These are phyloP conservation scores for Gallinago media DNA, from an alignment of 2,113 vertebrate genomes.

Conservation along the genomic window DNA sequence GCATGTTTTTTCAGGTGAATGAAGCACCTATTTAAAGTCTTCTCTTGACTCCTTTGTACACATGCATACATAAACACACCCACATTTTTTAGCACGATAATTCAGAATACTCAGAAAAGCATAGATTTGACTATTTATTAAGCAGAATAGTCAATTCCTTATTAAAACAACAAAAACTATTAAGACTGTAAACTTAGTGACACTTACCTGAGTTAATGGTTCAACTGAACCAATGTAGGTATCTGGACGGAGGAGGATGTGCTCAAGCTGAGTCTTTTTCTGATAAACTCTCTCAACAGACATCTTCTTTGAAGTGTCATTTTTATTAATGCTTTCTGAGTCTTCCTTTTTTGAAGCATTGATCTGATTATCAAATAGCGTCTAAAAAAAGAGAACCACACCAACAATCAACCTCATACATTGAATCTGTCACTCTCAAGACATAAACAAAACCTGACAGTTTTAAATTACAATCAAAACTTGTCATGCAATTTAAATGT, in stretches of 20 bases:
- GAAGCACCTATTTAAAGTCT: background rate
- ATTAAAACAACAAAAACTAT: background rate
- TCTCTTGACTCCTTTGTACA: background rate
- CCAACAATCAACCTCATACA: background rate
- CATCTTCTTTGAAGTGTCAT: conserved; percentile 90
- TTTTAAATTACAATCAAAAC: background rate
- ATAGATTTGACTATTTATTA: background rate
- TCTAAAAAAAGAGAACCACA: conserved; percentile 73
- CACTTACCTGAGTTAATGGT: conserved; percentile 91
- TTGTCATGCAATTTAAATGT: background rate
- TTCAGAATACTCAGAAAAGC: background rate
- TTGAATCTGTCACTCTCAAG: background rate
- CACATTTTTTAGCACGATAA: background rate
- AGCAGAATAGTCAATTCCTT: background rate
- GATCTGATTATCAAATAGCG: conserved; percentile 89
- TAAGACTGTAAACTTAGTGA: background rate
- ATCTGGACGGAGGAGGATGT: conserved; percentile 97
- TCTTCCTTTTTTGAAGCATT: conserved; percentile 89
- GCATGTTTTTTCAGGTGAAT: background rate
- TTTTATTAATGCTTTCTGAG: conserved; percentile 84
- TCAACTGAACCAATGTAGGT: conserved; percentile 96
- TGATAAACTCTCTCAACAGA: conserved; percentile 98
- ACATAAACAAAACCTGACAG: background rate
- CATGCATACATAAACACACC: background rate
- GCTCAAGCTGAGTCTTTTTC: conserved; percentile 98